Conservation (phyloP, 2,113 vertebrate species). For the Microtus oregoni region DNA sequence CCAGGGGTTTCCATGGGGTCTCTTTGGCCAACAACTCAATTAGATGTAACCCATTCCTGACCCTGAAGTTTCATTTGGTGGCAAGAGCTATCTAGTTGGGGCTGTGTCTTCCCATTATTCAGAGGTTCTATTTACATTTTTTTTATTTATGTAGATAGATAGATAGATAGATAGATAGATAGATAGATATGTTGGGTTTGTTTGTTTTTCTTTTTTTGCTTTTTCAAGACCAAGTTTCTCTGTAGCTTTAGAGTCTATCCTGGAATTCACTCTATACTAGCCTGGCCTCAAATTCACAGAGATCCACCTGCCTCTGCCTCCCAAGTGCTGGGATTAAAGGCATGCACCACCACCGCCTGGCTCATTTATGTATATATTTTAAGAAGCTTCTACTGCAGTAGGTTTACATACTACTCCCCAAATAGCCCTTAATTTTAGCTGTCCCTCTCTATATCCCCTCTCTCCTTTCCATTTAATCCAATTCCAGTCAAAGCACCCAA, state of each 20-base stretch:
- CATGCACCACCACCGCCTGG: no score
- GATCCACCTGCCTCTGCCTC: no score
- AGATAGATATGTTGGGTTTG: no score
- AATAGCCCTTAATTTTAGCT: background rate
- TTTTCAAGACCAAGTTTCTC: no score
- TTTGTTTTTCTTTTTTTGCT: no score
- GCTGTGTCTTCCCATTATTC: background rate
- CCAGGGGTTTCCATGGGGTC: background rate
- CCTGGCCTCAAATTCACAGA: no score
- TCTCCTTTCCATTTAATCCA: background rate
- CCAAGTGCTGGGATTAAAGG: no score
- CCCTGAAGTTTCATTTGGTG: background rate
- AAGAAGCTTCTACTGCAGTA: background rate
- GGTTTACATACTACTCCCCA: background rate
- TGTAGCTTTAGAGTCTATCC: no score
- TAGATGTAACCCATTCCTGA: background rate
- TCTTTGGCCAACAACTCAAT: background rate
- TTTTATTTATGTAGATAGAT: background rate
- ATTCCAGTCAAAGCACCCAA: background rate
- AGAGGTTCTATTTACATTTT: background rate
- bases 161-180: no score
- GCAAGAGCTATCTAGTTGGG: background rate
- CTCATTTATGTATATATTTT: background rate
- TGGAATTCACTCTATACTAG: no score
- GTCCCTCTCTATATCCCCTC: background rate